Evolutionary conservation across 1,140 invertebrate species (phyloP).

Genomic region (Drosophila rhopaloa): DNA sequence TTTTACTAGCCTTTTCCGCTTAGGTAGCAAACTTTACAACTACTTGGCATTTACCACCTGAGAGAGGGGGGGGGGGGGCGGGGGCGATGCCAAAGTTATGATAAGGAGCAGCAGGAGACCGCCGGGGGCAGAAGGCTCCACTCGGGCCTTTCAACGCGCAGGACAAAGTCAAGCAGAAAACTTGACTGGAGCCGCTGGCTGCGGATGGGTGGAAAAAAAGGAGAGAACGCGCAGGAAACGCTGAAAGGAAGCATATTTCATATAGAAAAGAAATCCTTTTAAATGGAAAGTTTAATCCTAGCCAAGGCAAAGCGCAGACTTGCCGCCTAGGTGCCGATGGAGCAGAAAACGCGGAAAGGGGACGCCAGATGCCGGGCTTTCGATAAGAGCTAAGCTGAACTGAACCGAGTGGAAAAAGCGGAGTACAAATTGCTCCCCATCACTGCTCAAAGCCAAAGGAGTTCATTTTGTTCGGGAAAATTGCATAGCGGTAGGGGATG

Average conservation of each 20-base stretch:
- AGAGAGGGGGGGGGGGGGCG: background rate
- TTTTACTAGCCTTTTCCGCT: slow-evolving; percentile 81
- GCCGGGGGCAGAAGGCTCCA: slow-evolving; percentile 20
- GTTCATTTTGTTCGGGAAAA: slow-evolving; percentile 45
- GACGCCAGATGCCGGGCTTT: slow-evolving; percentile 60
- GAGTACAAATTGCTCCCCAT: slow-evolving; percentile 63
- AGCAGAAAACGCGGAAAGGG: slow-evolving; percentile 20
- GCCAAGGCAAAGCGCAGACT: slow-evolving; percentile 44
- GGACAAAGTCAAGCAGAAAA: slow-evolving; percentile 81
- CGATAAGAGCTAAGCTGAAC: slow-evolving; percentile 58
- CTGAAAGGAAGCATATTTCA: slow-evolving; percentile 80
- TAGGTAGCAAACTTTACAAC: slow-evolving; percentile 76
- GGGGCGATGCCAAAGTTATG: slow-evolving; percentile 73
- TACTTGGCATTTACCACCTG: slow-evolving; percentile 80
- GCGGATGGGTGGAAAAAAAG: slow-evolving; percentile 16
- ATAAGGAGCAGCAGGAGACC: slow-evolving; percentile 68
- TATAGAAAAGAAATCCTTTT: slow-evolving; percentile 78
- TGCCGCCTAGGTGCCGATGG: slow-evolving; percentile 36
- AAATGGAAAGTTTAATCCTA: slow-evolving; percentile 77
- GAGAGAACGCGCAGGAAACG: slow-evolving; percentile 51
- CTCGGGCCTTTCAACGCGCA: slow-evolving; percentile 52
- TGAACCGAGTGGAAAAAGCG: slow-evolving; percentile 32
- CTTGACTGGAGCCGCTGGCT: slow-evolving; percentile 57
- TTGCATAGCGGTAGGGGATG: slow-evolving; percentile 1
- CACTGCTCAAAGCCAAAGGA: slow-evolving; percentile 35